Evolutionary conservation across 2,888 invertebrate species (phyloP), one percentile per base, ranked within the genome.

Genomic region (Philopedon plagiatum): DNA sequence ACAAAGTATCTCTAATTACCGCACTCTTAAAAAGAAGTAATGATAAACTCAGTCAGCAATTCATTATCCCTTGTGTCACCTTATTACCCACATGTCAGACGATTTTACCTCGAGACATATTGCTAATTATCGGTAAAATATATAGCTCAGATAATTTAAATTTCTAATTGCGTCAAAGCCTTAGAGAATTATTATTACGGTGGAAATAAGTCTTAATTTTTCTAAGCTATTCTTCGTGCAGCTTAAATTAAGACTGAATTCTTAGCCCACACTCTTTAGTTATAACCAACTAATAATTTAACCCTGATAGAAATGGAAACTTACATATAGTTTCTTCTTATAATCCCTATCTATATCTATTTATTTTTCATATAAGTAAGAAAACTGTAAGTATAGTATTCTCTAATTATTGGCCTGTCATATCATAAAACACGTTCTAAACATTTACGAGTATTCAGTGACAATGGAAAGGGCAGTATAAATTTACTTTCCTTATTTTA

Each of bases 111-210:
- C 37, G n/a, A 70, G 70, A 58, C 70, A 57, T 70, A 70, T 70
- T 57, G 46, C 70, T 70, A 70, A 70, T 70, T 70, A 70, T 70
- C 46, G 15, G 29, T 13, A 64, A 63, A 64, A 70, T 63, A 64
- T 70, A 70, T 70, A 13, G 63, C 46, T 21, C 39, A 18, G 37
- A 58, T 57, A 70, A 70, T 70, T 64, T 70, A 70, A 56, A 70
- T 41, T 57, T 57, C 70, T 56, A 70, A 64, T 64, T 58, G 64
- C 64, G 63, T 63, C 64, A 63, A 57, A 63, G 64, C 63, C 21
- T 39, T 26, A 57, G 44, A 63, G 63, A 70, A 58, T 63, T 70
- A 70, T 63, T 70, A 70, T 70, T 70, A 23, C 63, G 5, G 7
- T 23, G 32, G 71, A 32, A 71, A 71, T 71, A 71, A 23, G 54